phyloP scores from a whole-genome alignment of 2,888 invertebrate species.

The Euzophera pinguis region DNA sequence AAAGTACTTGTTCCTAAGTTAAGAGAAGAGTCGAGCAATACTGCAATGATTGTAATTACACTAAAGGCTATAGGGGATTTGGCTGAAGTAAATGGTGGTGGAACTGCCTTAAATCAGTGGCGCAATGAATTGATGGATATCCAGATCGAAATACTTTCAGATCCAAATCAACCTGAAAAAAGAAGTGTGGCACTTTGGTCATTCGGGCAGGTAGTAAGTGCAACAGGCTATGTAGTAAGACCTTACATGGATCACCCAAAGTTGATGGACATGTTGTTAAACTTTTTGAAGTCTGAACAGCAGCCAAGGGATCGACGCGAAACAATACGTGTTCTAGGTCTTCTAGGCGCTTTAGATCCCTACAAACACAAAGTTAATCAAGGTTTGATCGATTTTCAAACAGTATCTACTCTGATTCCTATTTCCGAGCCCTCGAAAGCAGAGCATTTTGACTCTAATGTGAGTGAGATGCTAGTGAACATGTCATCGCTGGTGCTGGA shows the following conservation, averaged over 20 bases:
- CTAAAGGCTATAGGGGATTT: slow-evolving; percentile 96
- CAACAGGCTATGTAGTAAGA: slow-evolving; percentile 96
- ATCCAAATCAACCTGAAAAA: slow-evolving; percentile 95
- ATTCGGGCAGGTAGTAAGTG: slow-evolving; percentile 96
- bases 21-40: slow-evolving; percentile 92
- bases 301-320: slow-evolving; percentile 91
- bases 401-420: slow-evolving; percentile 89
- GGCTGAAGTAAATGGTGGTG: slow-evolving; percentile 93
- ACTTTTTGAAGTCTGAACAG: slow-evolving; percentile 97
- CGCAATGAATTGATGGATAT: slow-evolving; percentile 93
- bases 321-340: slow-evolving; percentile 95
- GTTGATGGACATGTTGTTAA: slow-evolving; percentile 94
- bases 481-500: slow-evolving; percentile 93
- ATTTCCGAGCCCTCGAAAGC: slow-evolving; percentile 84
- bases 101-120: slow-evolving; percentile 93
- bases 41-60: slow-evolving; percentile 94
- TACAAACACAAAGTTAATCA: slow-evolving; percentile 98
- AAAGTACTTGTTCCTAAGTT: slow-evolving; percentile 94
- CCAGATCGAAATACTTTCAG: slow-evolving; percentile 94
- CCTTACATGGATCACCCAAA: slow-evolving; percentile 97
- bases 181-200: slow-evolving; percentile 97
- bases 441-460: slow-evolving; percentile 81
- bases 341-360: slow-evolving; percentile 98
- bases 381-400: slow-evolving; percentile 93
- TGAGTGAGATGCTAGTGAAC: slow-evolving; percentile 96